Evolutionary conservation across 1,140 invertebrate species (phyloP).

Genomic region (Akabosia matsudoensis): DNA sequence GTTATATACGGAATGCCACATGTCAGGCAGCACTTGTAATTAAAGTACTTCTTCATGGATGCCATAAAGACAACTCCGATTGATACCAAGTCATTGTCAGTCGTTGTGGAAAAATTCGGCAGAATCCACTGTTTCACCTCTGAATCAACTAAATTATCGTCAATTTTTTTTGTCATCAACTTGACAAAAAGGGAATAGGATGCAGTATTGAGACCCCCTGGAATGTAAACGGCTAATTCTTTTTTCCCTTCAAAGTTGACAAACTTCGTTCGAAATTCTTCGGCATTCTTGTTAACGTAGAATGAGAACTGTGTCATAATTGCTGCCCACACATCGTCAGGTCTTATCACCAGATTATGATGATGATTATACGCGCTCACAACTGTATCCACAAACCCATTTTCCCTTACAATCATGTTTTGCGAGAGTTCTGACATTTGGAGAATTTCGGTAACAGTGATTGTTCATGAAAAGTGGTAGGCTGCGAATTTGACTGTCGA

Average conservation of each 20-base stretch:
- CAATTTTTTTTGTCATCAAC: neutral
- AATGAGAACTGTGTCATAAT: no score
- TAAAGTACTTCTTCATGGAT: no score
- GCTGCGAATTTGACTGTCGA: no score
- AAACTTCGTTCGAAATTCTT: no score
- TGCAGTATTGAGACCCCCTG: neutral
- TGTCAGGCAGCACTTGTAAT: conserved; percentile 24
- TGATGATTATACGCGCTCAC: no score
- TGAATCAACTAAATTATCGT: neutral
- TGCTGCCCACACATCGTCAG: no score
- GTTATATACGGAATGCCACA: conserved; percentile 35
- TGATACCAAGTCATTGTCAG: neutral
- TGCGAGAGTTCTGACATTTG: conserved; percentile 18
- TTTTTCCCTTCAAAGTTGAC: no score
- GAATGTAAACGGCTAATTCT: conserved; percentile 15
- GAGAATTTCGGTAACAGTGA: conserved; percentile 21
- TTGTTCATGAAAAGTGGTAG: no score
- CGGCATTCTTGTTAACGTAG: no score
- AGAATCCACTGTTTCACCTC: no score
- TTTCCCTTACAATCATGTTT: neutral
- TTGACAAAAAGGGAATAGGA: neutral
- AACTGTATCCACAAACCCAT: conserved; percentile 34
- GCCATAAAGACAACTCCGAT: conserved; percentile 29
- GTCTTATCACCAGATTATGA: no score
- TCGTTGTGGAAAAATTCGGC: neutral